A percentile compares a stretch with the other conserved stretches of the same genome.
These are phyloP conservation scores for Drosophila navojoa DNA, from an alignment of 1,140 invertebrate genomes.

Conservation along the genomic window DNA sequence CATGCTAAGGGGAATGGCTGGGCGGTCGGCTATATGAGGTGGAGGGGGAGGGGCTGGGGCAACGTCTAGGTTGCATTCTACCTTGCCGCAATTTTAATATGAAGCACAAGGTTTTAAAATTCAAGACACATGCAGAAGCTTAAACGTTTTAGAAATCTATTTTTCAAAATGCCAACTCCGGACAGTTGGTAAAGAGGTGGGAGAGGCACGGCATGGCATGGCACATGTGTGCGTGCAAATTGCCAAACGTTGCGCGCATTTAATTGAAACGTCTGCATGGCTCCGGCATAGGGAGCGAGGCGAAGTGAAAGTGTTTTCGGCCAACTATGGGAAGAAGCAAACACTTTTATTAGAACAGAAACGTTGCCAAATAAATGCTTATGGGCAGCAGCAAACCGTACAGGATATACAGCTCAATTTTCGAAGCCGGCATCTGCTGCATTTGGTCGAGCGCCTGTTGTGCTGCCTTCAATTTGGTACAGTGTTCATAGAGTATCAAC, in stretches of 20 bases:
- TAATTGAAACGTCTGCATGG: constrained; percentile 74
- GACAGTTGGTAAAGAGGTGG: constrained; percentile 3
- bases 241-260: constrained; percentile 60
- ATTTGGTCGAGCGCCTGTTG: constrained; percentile 17
- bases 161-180: constrained; percentile 69
- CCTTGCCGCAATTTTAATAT: constrained; percentile 79
- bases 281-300: neutral
- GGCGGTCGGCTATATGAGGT: too few species aligned
- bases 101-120: constrained; percentile 68
- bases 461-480: constrained; percentile 23
- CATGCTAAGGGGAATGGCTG: constrained; percentile 8
- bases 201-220: neutral
- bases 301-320: constrained; percentile 26
- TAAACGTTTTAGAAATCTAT: constrained; percentile 83
- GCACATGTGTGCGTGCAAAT: constrained; percentile 71
- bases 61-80: constrained; percentile 69
- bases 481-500: constrained; percentile 37
- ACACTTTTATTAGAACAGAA: constrained; percentile 27
- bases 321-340: neutral
- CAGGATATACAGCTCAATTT: constrained; percentile 6
- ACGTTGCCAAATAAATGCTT: constrained; percentile 27
- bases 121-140: constrained; percentile 79
- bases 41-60: constrained; percentile 12
- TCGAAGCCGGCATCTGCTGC: neutral
- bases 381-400: constrained; percentile 13